A percentile compares a stretch with the other conserved stretches of the same genome.
phyloP scores from a whole-genome alignment of 2,797 vertebrate species.

The Xenopus petersii region DNA sequence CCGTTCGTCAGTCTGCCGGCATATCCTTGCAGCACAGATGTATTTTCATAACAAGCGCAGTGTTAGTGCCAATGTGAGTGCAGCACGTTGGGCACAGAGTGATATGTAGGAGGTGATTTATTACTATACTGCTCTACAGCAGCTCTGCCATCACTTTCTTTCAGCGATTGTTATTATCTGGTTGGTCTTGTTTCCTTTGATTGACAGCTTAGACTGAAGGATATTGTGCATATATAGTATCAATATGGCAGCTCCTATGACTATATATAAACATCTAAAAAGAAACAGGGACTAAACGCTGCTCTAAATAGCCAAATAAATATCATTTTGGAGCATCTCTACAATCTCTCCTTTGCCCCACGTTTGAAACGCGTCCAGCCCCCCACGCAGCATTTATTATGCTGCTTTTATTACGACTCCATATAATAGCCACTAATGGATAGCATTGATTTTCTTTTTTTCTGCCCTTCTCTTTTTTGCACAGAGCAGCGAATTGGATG shows the following conservation, averaged over 20 bases:
- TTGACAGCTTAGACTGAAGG: no score
- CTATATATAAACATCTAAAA: no score
- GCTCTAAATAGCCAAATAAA: no score
- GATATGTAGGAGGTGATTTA: not conserved
- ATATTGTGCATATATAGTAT: no score
- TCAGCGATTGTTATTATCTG: not conserved
- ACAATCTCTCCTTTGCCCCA: no score
- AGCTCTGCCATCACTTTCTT: not conserved
- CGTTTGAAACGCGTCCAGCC: no score
- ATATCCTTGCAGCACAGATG: not conserved
- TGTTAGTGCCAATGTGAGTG: not conserved
- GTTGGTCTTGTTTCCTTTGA: no score
- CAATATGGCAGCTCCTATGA: no score
- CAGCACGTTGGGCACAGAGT: not conserved
- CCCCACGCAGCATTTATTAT: no score
- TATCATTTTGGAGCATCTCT: no score
- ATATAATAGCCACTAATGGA: conserved; percentile 43
- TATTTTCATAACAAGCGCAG: not conserved
- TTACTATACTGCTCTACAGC: not conserved
- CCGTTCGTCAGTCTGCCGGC: no score
- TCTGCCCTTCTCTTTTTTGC: conserved; percentile 17
- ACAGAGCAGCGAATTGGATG: conserved; percentile 52
- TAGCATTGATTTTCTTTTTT: conserved; percentile 44
- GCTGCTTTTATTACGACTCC: conserved; percentile 44
- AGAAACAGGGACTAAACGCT: no score